A percentile compares a stretch with the other conserved stretches of the same genome.
Evolutionary conservation across 2,113 vertebrate species (phyloP).

Genomic region (Callionymus lyra): DNA sequence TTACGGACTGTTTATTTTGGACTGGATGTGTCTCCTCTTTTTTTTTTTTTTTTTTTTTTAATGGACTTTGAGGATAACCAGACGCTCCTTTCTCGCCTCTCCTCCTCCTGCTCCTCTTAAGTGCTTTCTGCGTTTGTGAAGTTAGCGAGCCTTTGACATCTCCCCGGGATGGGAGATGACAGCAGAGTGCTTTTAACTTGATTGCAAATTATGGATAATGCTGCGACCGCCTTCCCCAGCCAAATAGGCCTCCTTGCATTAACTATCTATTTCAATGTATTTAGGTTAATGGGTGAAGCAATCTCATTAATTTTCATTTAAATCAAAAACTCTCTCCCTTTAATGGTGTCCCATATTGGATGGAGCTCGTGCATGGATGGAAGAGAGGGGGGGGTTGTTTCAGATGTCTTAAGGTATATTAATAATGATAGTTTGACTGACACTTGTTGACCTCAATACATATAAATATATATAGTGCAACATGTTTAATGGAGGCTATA

Average conservation of each 20-base stretch:
- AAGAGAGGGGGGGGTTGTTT: conserved; percentile 1
- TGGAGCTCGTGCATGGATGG: conserved; percentile 15
- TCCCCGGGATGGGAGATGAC: conserved; percentile 61
- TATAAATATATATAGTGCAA: conserved; percentile 39
- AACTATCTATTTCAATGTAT: conserved; percentile 66
- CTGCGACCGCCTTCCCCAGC: conserved; percentile 46
- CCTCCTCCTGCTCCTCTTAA: conserved; percentile 27
- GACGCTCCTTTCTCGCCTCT: conserved; percentile 21
- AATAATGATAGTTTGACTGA: conserved; percentile 20
- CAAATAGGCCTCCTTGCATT: conserved; percentile 62
- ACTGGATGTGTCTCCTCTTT: too few species aligned
- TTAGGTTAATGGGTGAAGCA: conserved; percentile 66
- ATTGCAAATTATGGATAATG: conserved; percentile 68
- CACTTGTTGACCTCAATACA: conserved; percentile 45
- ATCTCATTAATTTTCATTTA: conserved; percentile 66
- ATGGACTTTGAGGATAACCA: conserved; percentile 29
- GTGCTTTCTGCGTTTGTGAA: conserved; percentile 57
- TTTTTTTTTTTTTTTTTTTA: too few species aligned
- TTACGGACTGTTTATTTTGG: too few species aligned
- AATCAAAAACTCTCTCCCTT: conserved; percentile 58
- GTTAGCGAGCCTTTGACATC: conserved; percentile 65
- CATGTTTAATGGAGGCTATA: conserved; percentile 29
- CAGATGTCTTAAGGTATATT: conserved; percentile 20
- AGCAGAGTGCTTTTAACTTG: conserved; percentile 67
- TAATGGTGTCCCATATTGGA: conserved; percentile 62